A percentile compares a stretch with the other conserved stretches of the same genome.
phyloP scores from a whole-genome alignment of 2,113 vertebrate species.

The Gallinago paraguaiae region DNA sequence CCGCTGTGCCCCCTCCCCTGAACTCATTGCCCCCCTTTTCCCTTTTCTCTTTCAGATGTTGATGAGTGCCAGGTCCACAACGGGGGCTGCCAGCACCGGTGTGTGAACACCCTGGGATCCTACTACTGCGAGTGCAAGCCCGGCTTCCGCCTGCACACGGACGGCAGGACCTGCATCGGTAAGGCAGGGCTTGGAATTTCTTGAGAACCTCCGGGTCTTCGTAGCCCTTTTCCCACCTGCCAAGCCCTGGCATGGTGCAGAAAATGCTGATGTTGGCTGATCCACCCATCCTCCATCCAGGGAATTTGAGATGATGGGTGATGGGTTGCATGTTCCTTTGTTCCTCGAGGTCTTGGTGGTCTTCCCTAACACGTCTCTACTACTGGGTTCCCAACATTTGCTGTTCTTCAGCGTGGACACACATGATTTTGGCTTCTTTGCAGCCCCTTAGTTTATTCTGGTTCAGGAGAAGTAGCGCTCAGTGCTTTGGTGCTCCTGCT shows the following conservation, averaged over 20 bases:
- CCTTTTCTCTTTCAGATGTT: constrained; percentile 75
- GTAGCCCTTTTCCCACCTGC: rapidly evolving
- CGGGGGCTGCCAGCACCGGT: constrained; percentile 94
- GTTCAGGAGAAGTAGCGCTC: not conserved
- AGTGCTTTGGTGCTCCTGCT: not conserved
- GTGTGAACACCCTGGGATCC: constrained; percentile 90
- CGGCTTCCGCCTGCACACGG: constrained; percentile 87
- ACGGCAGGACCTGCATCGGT: constrained; percentile 92
- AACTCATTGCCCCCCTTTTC: not conserved
- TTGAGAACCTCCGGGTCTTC: rapidly evolving
- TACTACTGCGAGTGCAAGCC: constrained; percentile 88
- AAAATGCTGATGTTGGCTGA: rapidly evolving
- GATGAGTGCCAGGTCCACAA: constrained; percentile 93
- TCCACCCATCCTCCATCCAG: rapidly evolving
- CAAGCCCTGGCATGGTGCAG: rapidly evolving
- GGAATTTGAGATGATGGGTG: rapidly evolving
- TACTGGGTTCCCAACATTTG: rapidly evolving
- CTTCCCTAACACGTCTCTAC: rapidly evolving
- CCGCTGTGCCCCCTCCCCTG: not conserved
- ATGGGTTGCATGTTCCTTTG: not conserved
- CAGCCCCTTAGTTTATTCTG: not conserved
- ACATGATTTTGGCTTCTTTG: not conserved
- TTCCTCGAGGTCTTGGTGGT: not conserved
- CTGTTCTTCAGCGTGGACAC: rapidly evolving
- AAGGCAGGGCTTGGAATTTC: not conserved